These are phyloP conservation scores for Rhipidura dahli DNA, from an alignment of 2,113 vertebrate genomes.

Conservation along the genomic window DNA sequence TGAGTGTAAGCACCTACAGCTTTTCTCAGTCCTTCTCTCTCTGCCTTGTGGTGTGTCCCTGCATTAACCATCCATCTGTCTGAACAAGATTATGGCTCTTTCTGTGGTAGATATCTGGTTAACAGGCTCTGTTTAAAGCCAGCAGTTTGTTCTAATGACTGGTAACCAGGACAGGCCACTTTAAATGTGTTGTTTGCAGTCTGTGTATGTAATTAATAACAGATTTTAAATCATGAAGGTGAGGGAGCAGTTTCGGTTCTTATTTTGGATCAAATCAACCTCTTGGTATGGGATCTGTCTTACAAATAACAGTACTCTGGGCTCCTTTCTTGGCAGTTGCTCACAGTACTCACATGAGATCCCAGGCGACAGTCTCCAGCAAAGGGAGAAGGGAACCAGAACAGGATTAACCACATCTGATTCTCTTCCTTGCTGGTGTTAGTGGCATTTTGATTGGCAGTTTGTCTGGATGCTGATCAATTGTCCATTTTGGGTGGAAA, in stretches of 20 bases:
- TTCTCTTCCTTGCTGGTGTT: not conserved
- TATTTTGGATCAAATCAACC: not conserved
- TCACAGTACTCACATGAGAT: not conserved
- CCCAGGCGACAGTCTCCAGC: not conserved
- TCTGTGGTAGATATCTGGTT: not conserved
- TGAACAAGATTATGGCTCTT: not conserved
- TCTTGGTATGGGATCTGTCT: not conserved
- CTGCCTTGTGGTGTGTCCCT: not conserved
- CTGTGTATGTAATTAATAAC: not conserved
- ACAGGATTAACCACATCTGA: accelerated
- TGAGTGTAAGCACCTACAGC: not conserved
- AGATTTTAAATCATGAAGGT: not conserved
- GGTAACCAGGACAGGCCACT: not conserved
- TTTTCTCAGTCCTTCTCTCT: not conserved
- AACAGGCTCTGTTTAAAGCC: not conserved
- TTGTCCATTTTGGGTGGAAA: not conserved
- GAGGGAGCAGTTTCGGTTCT: not conserved
- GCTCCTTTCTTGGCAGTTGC: not conserved
- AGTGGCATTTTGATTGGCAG: not conserved
- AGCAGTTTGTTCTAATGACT: not conserved
- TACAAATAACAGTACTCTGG: not conserved
- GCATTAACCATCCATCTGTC: not conserved
- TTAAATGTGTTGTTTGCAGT: not conserved
- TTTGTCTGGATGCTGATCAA: not conserved
- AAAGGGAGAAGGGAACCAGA: not conserved